Conservation (phyloP, 2,797 vertebrate genomes). For the Gymnoscopelus braueri region DNA sequence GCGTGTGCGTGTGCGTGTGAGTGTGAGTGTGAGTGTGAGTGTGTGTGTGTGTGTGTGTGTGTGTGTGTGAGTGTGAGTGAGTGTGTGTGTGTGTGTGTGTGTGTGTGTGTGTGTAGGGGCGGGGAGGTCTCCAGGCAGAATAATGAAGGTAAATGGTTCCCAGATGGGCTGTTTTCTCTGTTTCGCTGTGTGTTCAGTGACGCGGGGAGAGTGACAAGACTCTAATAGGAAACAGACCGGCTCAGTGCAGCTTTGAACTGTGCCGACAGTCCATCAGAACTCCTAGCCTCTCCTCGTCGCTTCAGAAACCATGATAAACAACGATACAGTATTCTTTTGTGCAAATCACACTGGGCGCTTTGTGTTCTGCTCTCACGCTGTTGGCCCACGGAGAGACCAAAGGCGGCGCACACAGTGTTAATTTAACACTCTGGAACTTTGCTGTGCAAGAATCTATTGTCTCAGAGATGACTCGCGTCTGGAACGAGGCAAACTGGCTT, state of each 20-base stretch:
- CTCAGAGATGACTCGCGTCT: slow-evolving; percentile 33
- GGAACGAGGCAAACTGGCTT: slow-evolving; percentile 28
- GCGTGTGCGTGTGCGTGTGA: not conserved
- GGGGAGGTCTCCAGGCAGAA: slow-evolving; percentile 75
- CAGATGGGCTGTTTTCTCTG: slow-evolving; percentile 82
- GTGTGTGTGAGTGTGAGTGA: slow-evolving; percentile 28
- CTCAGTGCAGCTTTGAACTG: slow-evolving; percentile 77
- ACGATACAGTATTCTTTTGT: slow-evolving; percentile 56
- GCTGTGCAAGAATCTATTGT: slow-evolving; percentile 7
- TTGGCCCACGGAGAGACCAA: no score
- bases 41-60: slow-evolving; percentile 40
- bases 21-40: slow-evolving; percentile 22
- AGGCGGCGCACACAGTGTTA: slow-evolving; percentile 1
- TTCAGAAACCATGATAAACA: slow-evolving; percentile 44
- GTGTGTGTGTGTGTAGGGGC: slow-evolving; percentile 20
- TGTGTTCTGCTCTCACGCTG: no score
- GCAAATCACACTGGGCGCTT: no score
- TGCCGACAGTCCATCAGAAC: slow-evolving; percentile 43
- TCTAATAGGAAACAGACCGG: slow-evolving; percentile 84
- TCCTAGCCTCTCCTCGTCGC: slow-evolving; percentile 37
- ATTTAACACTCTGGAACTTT: slow-evolving; percentile 35
- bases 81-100: slow-evolving; percentile 1
- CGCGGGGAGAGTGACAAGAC: slow-evolving; percentile 86
- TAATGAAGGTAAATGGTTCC: slow-evolving; percentile 88
- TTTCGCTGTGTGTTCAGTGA: slow-evolving; percentile 79